Conservation (phyloP, 2,797 vertebrate species). For the Brotula barbata region DNA sequence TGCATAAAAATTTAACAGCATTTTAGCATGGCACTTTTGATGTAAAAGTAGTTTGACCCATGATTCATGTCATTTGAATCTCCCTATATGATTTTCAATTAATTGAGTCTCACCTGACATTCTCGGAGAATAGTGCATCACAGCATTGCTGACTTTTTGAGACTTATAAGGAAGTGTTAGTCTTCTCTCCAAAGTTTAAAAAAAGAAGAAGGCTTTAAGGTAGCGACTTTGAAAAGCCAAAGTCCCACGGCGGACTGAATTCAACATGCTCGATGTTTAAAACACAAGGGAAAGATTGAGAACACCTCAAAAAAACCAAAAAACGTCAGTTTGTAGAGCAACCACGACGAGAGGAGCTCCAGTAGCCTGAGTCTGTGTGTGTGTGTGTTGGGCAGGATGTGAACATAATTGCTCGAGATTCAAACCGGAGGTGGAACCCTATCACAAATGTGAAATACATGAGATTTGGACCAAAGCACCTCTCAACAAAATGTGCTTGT, state of each 20-base stretch:
- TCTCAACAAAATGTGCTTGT: conserved; percentile 36
- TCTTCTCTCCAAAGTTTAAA: too few species aligned
- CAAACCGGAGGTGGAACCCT: conserved; percentile 33
- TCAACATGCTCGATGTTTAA: conserved; percentile 70
- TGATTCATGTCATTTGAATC: too few species aligned
- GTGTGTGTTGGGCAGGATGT: conserved; percentile 33
- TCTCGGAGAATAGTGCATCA: too few species aligned
- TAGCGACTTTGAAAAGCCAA: too few species aligned
- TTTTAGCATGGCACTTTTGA: too few species aligned
- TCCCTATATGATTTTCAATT: too few species aligned
- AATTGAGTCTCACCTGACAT: too few species aligned
- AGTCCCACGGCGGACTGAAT: conserved; percentile 62
- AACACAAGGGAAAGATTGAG: conserved; percentile 62
- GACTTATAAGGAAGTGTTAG: too few species aligned
- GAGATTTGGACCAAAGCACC: conserved; percentile 43
- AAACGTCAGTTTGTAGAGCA: conserved; percentile 55
- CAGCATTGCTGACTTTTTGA: too few species aligned
- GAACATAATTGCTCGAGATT: conserved; percentile 54
- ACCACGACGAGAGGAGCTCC: conserved; percentile 51
- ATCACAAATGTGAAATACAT: conserved; percentile 38
- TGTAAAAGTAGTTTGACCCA: too few species aligned
- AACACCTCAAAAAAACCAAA: conserved; percentile 46
- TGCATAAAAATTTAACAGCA: too few species aligned
- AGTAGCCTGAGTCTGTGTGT: conserved; percentile 41
- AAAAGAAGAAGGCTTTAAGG: too few species aligned